Base-by-base conservation (phyloP, 2,113 vertebrate species). In the Tautogolabrus adspersus region DNA sequence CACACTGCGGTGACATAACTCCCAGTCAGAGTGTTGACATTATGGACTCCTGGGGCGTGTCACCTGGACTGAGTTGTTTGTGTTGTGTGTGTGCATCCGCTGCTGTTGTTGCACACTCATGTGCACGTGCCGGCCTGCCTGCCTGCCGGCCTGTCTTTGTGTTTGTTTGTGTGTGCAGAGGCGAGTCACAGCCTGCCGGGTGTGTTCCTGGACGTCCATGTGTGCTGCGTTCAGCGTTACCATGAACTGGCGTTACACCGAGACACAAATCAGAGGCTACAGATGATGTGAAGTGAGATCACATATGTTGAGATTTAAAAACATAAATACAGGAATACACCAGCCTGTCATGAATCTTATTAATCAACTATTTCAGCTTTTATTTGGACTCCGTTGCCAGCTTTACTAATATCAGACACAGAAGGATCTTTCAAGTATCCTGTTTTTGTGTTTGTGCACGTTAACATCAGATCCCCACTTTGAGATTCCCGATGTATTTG, bases 1-100 rank as follows among this genome's bases (percentile, higher is more conserved):
- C n/a, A n/a, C n/a, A n/a, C n/a, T 38, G 58, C 22, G 47, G 65
- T 86, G 88, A 91, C 84, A 86, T 87, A 88, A 88, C 88, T 72
- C 70, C 15, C 72, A 54, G 75, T 42, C 69, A 42, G 67, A 49
- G 72, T 79, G 88, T 89, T 87, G 87, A 88, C 87, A 72, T n/a
- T 64, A 74, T 55, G 77, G 66, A 49, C 81, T 84, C 83, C 82
- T 8, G 68, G 86, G 82, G 82, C 60, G 88, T 89, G 89, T 87
- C 88, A 88, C 84, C 86, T 89, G 82, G 62, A 37, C 69, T 66
- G 15, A 19, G 44, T 66, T 80, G 84, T 83, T 72, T 57, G 21
- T 72, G 59, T 71, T 46, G 38, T 75, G 66, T 54, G 77, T 63
- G 23, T 72, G 58, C 49, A 56, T 65, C 21, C 44, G 8, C 21